These are phyloP conservation scores for Chascanopsetta lugubris DNA, from an alignment of 2,113 vertebrate species.

Conservation along the genomic window DNA sequence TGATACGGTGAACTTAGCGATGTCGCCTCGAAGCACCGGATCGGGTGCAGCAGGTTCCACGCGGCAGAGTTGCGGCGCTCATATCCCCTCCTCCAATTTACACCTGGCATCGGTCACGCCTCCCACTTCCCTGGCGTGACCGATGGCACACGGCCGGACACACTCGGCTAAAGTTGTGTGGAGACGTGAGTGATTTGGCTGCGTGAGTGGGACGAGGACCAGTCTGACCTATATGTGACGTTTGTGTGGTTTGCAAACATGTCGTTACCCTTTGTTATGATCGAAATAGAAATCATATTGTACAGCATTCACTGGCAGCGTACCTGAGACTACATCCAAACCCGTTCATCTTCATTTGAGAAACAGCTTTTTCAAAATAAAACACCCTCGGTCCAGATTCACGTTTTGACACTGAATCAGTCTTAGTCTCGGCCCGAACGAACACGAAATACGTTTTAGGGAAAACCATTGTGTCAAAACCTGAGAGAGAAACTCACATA, in stretches of 20 bases:
- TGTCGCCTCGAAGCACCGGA: constrained; percentile 78
- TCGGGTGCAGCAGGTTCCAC: constrained; percentile 70
- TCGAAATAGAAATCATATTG: constrained; percentile 28
- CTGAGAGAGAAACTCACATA: no score
- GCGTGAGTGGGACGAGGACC: constrained; percentile 57
- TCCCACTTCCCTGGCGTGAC: constrained; percentile 69
- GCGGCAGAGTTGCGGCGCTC: constrained; percentile 58
- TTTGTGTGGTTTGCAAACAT: constrained; percentile 37
- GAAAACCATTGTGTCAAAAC: no score
- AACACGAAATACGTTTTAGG: no score
- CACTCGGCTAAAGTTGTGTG: constrained; percentile 65
- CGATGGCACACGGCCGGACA: constrained; percentile 60
- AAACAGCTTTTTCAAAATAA: no score
- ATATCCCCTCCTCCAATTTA: constrained; percentile 70
- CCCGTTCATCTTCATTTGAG: no score
- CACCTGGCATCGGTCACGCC: constrained; percentile 69
- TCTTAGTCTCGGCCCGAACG: no score
- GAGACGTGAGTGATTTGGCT: constrained; percentile 55
- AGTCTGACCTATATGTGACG: constrained; percentile 71
- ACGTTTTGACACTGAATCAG: no score
- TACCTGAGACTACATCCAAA: no score
- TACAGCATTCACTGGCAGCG: no score
- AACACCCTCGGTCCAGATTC: no score
- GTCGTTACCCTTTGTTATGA: constrained; percentile 20
- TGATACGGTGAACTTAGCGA: constrained; percentile 73